Evolutionary conservation across 2,113 vertebrate species (phyloP), one percentile per base, ranked within the genome.

Genomic region (Menidia beryllina): DNA sequence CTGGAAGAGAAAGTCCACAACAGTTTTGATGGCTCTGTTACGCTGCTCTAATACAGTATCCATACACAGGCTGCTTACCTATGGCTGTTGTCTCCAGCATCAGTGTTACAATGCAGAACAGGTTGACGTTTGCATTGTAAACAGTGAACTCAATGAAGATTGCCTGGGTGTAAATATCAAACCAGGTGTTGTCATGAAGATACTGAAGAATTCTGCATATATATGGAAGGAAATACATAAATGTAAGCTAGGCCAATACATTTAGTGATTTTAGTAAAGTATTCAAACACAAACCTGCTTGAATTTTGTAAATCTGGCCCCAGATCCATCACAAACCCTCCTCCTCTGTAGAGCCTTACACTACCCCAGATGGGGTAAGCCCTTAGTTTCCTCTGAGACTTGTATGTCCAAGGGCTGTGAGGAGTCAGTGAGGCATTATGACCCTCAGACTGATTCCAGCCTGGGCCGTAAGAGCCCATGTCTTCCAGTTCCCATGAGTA

Each of bases 121-220:
- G 94, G 88, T 98, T 99, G 84, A 99, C 93, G 0, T 97, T 99
- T 73, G 96, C 96, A 1, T 99, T 99, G 90, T 99, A 98, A 81
- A 97, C 94, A 0, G 96, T 97, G 85, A 99, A 98, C 90, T 98
- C 96, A 61, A 95, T 92, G 89, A 99, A 97, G 78, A 97, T 83
- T 0, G 96, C 97, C 79, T 96, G 94, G 7, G 96, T 98, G 86
- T 95, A 94, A 55, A 84, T 69, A 65, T 99, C 97, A 65, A 99
- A 87, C 97, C 97, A 99, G 57, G 91, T 82, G 9, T 94, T 95
- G 71, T 95, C 91, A 85, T 95, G 94, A 48, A 98, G 94, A 73
- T 96, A 95, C 69, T 91, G 94, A 71, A 99, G 94, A 72, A 88
- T 77, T 83, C 97, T 98, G 89, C 27, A 74, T 49, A 64, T 3